Conservation (phyloP, 2,113 vertebrate species). For the Forbesichthys papilliferus region DNA sequence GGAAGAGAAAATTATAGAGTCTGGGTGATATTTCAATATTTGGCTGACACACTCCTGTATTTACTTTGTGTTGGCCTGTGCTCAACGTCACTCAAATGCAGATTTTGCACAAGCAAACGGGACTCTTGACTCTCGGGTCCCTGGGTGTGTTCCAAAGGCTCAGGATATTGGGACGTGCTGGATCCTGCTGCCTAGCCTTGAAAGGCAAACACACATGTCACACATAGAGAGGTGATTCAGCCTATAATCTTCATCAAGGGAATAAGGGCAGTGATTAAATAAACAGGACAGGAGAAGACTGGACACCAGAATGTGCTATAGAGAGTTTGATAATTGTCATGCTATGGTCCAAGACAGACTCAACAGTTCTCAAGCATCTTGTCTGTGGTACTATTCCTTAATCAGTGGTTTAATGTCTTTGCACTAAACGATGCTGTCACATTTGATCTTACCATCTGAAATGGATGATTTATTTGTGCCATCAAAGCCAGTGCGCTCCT, state of each 20-base stretch:
- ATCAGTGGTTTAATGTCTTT: slow-evolving; percentile 13
- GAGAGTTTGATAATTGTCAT: slow-evolving; percentile 41
- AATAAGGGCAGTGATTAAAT: slow-evolving; percentile 60
- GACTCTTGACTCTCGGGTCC: slow-evolving; percentile 64
- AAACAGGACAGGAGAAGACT: slow-evolving; percentile 56
- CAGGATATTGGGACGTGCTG: slow-evolving; percentile 53
- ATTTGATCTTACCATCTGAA: slow-evolving; percentile 42
- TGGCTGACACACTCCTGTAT: slow-evolving; percentile 50
- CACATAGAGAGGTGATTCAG: slow-evolving; percentile 56
- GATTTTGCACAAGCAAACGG: slow-evolving; percentile 68
- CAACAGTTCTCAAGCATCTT: slow-evolving; percentile 9
- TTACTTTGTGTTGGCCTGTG: slow-evolving; percentile 52
- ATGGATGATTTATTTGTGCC: slow-evolving; percentile 33
- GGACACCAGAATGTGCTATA: slow-evolving; percentile 39
- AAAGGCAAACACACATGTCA: slow-evolving; percentile 68
- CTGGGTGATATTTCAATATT: slow-evolving; percentile 65
- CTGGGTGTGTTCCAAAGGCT: slow-evolving; percentile 40
- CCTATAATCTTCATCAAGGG: slow-evolving; percentile 19
- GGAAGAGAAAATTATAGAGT: slow-evolving; percentile 42
- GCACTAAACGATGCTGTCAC: slow-evolving; percentile 38
- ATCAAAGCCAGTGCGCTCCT: slow-evolving; percentile 19
- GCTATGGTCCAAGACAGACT: slow-evolving; percentile 1
- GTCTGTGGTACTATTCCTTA: slow-evolving; percentile 29
- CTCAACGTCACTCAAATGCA: slow-evolving; percentile 45
- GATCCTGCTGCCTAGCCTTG: slow-evolving; percentile 49